Conservation (phyloP, 2,888 invertebrate species). For the Drosophila subquinaria region DNA sequence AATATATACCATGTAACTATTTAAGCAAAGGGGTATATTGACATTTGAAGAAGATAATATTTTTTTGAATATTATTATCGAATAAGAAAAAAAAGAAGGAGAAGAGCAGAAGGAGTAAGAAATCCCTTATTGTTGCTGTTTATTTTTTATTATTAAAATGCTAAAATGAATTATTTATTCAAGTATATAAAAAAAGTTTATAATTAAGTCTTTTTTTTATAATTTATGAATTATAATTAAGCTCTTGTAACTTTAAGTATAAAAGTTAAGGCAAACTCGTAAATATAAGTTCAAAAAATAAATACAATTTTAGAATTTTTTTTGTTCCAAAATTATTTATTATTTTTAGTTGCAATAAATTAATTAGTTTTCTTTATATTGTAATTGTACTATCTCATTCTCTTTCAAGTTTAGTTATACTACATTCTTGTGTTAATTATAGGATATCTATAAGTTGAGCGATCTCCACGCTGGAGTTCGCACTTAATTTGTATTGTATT, state of each 20-base stretch:
- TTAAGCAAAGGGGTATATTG: constrained; percentile 23
- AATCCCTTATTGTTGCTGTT: too few relatives aligned
- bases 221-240: too few relatives aligned
- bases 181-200: too few relatives aligned
- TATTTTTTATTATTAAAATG: too few relatives aligned
- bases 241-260: neutral
- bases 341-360: neutral
- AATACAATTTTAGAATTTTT: neutral
- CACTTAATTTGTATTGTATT: constrained; percentile 56
- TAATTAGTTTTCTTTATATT: too few relatives aligned
- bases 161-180: too few relatives aligned
- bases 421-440: neutral
- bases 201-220: too few relatives aligned
- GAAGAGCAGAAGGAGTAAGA: too few relatives aligned
- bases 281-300: neutral
- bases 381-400: neutral
- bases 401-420: neutral
- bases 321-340: neutral
- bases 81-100: too few relatives aligned
- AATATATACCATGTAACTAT: neutral
- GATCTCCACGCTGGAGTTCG: constrained; percentile 10
- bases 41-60: neutral
- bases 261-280: neutral
- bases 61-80: neutral
- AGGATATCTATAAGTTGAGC: constrained; percentile 17